Evolutionary conservation across 2,113 vertebrate species (phyloP).

Genomic region (Macquaria ambigua): DNA sequence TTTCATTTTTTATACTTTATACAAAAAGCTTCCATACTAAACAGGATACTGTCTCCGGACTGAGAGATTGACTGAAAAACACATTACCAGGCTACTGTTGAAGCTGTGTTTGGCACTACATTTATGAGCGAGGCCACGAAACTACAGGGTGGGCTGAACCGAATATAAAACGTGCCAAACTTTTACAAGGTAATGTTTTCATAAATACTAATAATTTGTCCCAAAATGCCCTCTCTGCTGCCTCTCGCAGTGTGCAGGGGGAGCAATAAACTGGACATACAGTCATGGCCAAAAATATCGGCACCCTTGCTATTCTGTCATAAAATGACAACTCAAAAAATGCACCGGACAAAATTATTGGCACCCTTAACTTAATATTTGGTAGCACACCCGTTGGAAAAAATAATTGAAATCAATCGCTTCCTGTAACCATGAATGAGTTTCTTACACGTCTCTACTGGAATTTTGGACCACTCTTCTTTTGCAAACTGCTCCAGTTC

Average conservation of each 20-base stretch:
- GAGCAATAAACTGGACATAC: conserved; percentile 53
- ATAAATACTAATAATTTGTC: conserved; percentile 57
- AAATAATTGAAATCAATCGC: too few relatives aligned
- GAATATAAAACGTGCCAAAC: conserved; percentile 61
- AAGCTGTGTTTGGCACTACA: conserved; percentile 34
- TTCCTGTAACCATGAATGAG: too few relatives aligned
- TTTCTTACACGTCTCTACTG: too few relatives aligned
- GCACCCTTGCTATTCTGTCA: too few relatives aligned
- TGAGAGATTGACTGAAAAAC: conserved; percentile 72
- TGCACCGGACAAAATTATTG: too few relatives aligned
- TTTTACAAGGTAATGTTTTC: conserved; percentile 52
- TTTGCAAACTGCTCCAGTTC: too few relatives aligned
- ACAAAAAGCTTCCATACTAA: conserved; percentile 71
- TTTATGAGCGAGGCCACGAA: conserved; percentile 54
- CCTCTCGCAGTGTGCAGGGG: conserved; percentile 36
- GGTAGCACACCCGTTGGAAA: too few relatives aligned
- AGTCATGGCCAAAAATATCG: too few relatives aligned
- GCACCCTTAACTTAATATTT: too few relatives aligned
- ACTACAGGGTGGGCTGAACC: conserved; percentile 50
- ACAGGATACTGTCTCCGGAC: conserved; percentile 80
- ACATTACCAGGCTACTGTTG: conserved; percentile 23
- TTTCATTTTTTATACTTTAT: conserved; percentile 25
- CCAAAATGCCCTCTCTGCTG: conserved; percentile 37
- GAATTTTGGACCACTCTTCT: too few relatives aligned
- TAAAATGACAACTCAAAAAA: too few relatives aligned